Evolutionary conservation across 2,797 vertebrate species (phyloP), one percentile per base, ranked within the genome.

Genomic region (Neopelma chrysocephalum): DNA sequence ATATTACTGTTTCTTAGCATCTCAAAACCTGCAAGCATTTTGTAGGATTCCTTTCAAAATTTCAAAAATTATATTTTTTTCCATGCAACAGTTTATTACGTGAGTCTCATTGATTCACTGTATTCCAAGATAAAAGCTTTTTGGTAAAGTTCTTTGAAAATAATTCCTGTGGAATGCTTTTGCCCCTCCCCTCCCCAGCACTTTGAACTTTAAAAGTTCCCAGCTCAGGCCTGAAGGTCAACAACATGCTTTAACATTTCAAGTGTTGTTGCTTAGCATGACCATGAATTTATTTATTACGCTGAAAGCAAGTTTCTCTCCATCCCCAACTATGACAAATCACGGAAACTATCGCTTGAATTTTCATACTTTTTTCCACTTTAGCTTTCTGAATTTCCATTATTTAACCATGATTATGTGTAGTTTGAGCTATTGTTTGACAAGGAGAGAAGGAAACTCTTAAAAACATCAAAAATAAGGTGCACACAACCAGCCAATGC

Each of bases 221-320:
- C 88, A 91, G 31, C 34, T 86, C 51, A 58, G 56, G 38, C 70
- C 11, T 92, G 80, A 95, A 95, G 58, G 66, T 94, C 88, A 84
- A 83, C 54, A 91, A 72, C n/a, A 26, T 43, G 9, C 51, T 82
- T 94, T 60, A 88, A 84, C 51, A 73, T 64, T 86, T 86, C 61
- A 84, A 53, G 48, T 47, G 57, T 10, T 91, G 73, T 53, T 94
- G 83, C 91, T 92, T 92, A 95, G 78, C 78, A 88, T 94, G 75
- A 73, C 54, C 31, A 42, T 45, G 60, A 90, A 80, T 71, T 82
- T 84, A 60, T 91, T 78, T 89, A 70, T 75, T 87, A 53, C 25
- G 20, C 13, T 47, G 51, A 91, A 91, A 73, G 22, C 14, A 76
- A 83, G 20, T 69, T 90, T 76, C 36, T 91, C 20, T 85, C 65